These are phyloP conservation scores for Lepidotrigona ventralis DNA, from an alignment of 1,140 invertebrate species.

Conservation along the genomic window DNA sequence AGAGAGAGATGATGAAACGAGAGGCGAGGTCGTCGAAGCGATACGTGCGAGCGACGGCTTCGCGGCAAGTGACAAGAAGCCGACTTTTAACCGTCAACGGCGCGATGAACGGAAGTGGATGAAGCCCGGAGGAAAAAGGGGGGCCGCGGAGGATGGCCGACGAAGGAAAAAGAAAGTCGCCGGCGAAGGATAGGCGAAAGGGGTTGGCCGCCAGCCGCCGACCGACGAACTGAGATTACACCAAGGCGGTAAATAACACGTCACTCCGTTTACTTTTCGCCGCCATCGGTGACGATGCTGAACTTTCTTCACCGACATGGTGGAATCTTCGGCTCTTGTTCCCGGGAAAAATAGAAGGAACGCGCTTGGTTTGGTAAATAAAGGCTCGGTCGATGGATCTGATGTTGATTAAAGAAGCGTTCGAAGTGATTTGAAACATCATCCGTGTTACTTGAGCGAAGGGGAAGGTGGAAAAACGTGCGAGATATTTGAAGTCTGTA, in stretches of 20 bases:
- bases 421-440: neutral
- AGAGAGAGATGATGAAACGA: neutral
- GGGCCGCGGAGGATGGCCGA: constrained; percentile 26
- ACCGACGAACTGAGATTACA: constrained; percentile 73
- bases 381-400: neutral
- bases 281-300: constrained; percentile 51
- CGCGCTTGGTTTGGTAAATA: neutral
- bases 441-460: neutral
- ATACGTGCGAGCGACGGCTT: constrained; percentile 52
- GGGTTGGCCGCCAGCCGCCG: constrained; percentile 42
- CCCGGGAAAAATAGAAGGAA: neutral
- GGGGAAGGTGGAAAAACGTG: no score
- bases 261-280: constrained; percentile 74
- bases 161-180: constrained; percentile 30
- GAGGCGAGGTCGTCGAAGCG: constrained; percentile 50
- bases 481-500: no score
- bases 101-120: constrained; percentile 62
- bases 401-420: neutral
- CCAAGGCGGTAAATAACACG: constrained; percentile 75
- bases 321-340: constrained; percentile 1
- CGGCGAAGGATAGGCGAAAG: constrained; percentile 24
- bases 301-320: neutral
- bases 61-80: constrained; percentile 57
- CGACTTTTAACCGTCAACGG: constrained; percentile 61
- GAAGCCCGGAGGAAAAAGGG: constrained; percentile 54